phyloP scores from a whole-genome alignment of 2,113 vertebrate species.

The Atherinomorus stipes region DNA sequence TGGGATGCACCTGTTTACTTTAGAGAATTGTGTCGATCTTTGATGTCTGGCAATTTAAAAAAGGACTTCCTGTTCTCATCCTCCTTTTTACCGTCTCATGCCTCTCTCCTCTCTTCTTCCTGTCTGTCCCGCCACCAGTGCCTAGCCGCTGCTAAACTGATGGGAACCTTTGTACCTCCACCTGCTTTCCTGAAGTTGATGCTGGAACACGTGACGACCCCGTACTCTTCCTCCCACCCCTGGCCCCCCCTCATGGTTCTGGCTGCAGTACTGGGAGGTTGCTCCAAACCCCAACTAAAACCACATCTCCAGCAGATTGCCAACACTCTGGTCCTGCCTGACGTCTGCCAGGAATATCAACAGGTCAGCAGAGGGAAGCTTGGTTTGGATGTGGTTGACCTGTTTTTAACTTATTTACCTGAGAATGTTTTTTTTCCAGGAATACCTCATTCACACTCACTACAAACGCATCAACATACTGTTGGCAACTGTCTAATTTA shows the following conservation, averaged over 20 bases:
- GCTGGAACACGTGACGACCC: conserved; percentile 80
- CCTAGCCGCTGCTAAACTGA: conserved; percentile 85
- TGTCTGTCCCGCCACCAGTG: conserved; percentile 77
- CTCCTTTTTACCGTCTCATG: conserved; percentile 4
- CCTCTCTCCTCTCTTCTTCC: conserved; percentile 15
- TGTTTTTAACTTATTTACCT: conserved; percentile 48
- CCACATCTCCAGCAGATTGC: conserved; percentile 85
- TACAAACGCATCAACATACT: conserved; percentile 22
- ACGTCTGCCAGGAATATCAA: conserved; percentile 86
- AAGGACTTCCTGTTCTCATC: conserved; percentile 33
- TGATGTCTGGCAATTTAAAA: conserved; percentile 39
- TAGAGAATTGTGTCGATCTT: conserved; percentile 31
- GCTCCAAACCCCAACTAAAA: conserved; percentile 80
- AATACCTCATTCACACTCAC: background rate
- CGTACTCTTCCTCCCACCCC: conserved; percentile 78
- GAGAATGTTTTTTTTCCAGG: conserved; percentile 27
- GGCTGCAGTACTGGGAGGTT: conserved; percentile 85
- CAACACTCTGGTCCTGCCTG: conserved; percentile 75
- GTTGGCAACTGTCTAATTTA: conserved; percentile 36
- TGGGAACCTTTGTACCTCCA: conserved; percentile 90
- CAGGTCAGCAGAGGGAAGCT: conserved; percentile 82
- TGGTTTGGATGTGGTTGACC: conserved; percentile 31
- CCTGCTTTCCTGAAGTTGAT: conserved; percentile 90
- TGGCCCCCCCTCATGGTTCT: conserved; percentile 87
- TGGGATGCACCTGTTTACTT: conserved; percentile 66